Conservation (phyloP, 2,888 invertebrate species). For the Halictus quadricinctus region DNA sequence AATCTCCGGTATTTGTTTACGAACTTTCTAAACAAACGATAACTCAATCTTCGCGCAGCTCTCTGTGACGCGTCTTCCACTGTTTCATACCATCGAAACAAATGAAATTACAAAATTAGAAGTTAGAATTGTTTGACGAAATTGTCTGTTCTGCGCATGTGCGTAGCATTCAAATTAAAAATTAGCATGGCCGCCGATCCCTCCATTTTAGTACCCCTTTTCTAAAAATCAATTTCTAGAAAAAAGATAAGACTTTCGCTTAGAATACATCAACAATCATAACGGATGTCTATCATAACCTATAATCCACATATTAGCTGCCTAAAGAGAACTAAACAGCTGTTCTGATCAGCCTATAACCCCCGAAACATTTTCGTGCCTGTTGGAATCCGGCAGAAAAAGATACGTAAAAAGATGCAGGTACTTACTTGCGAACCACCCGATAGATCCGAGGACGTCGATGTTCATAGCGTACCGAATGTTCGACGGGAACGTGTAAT, state of each 20-base stretch:
- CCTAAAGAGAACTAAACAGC: no score
- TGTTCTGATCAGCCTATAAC: no score
- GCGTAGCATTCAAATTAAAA: not conserved
- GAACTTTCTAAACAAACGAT: not conserved
- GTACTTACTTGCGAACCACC: conserved; percentile 69
- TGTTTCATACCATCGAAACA: not conserved
- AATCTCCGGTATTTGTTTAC: not conserved
- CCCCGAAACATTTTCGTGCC: no score
- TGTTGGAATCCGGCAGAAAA: not conserved
- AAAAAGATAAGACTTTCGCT: not conserved
- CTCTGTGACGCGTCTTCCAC: not conserved
- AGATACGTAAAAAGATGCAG: not conserved
- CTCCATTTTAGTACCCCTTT: not conserved
- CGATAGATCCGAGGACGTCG: conserved; percentile 65
- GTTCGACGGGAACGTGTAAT: conserved; percentile 58
- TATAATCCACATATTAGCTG: not conserved
- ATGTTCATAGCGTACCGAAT: conserved; percentile 70
- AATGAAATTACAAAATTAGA: not conserved
- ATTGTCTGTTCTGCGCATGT: not conserved
- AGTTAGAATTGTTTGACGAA: not conserved
- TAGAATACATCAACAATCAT: not conserved
- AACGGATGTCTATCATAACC: not conserved
- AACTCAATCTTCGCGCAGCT: not conserved
- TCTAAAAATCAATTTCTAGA: not conserved
- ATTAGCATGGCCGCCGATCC: not conserved